Evolutionary conservation across 1,140 invertebrate species (phyloP).

Genomic region (Phortica variegata): DNA sequence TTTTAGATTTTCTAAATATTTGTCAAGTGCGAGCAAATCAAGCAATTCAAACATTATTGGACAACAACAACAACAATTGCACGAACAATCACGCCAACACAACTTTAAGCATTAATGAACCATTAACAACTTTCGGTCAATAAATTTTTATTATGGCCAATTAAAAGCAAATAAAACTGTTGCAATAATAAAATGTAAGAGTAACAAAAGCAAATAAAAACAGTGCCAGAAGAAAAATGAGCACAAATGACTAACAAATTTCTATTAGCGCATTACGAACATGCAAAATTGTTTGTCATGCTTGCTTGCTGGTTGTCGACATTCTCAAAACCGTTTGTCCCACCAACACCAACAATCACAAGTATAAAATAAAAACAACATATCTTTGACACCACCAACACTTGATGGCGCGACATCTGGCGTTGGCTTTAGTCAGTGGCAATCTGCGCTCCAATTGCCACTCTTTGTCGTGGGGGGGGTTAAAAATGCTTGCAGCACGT

Average conservation of each 20-base stretch:
- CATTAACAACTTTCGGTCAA: conserved; percentile 45
- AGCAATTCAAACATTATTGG: too few relatives aligned
- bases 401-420: too few relatives aligned
- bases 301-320: too few relatives aligned
- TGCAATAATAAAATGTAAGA: conserved; percentile 9
- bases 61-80: too few relatives aligned
- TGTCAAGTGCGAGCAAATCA: too few relatives aligned
- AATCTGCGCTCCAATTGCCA: conserved; percentile 10
- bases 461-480: neutral
- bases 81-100: conserved; percentile 3
- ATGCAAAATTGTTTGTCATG: conserved; percentile 24
- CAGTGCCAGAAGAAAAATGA: conserved; percentile 27
- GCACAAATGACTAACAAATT: conserved; percentile 51
- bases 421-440: too few relatives aligned
- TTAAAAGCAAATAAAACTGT: conserved; percentile 50
- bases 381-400: too few relatives aligned
- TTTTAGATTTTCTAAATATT: too few relatives aligned
- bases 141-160: conserved; percentile 54
- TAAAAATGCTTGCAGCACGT: conserved; percentile 48
- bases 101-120: conserved; percentile 46
- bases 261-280: conserved; percentile 34
- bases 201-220: conserved; percentile 19
- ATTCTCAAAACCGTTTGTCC: too few relatives aligned
- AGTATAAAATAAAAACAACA: too few relatives aligned
- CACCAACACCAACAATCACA: too few relatives aligned